These are phyloP conservation scores for Chromobotia macracanthus DNA, from an alignment of 2,797 vertebrate species.

Conservation along the genomic window DNA sequence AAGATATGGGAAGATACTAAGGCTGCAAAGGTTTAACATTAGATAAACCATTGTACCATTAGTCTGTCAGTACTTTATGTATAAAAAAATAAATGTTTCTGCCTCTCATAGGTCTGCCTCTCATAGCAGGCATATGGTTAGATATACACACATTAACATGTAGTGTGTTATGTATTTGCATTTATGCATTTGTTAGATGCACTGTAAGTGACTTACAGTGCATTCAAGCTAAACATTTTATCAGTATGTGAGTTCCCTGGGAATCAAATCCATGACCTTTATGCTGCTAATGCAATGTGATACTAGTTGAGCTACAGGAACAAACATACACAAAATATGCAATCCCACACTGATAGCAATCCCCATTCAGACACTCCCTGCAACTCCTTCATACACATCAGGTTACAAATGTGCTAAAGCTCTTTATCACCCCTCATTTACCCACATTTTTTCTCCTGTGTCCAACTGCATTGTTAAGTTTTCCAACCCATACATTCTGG, in stretches of 20 bases:
- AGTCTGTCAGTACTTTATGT: constrained; percentile 14
- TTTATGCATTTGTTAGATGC: too few relatives aligned
- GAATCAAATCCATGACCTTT: too few relatives aligned
- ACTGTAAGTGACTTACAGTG: too few relatives aligned
- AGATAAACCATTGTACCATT: background rate
- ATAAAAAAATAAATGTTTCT: background rate
- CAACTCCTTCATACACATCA: constrained; percentile 56
- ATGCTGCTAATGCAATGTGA: too few relatives aligned
- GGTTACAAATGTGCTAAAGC: constrained; percentile 62
- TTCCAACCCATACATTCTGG: constrained; percentile 44
- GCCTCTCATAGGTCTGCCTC: background rate
- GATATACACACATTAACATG: constrained; percentile 6
- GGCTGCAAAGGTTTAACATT: background rate
- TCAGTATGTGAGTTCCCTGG: too few relatives aligned
- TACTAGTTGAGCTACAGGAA: too few relatives aligned
- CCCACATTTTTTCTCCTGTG: constrained; percentile 20
- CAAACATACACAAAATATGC: constrained; percentile 40
- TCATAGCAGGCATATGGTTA: background rate
- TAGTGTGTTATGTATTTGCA: too few relatives aligned
- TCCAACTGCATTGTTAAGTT: constrained; percentile 42
- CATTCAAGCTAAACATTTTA: too few relatives aligned
- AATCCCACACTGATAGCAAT: constrained; percentile 62
- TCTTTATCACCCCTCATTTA: constrained; percentile 25
- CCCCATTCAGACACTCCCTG: constrained; percentile 63
- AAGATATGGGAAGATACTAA: background rate